These are phyloP conservation scores for Cancer borealis DNA, from an alignment of 2,888 invertebrate species.

Conservation along the genomic window DNA sequence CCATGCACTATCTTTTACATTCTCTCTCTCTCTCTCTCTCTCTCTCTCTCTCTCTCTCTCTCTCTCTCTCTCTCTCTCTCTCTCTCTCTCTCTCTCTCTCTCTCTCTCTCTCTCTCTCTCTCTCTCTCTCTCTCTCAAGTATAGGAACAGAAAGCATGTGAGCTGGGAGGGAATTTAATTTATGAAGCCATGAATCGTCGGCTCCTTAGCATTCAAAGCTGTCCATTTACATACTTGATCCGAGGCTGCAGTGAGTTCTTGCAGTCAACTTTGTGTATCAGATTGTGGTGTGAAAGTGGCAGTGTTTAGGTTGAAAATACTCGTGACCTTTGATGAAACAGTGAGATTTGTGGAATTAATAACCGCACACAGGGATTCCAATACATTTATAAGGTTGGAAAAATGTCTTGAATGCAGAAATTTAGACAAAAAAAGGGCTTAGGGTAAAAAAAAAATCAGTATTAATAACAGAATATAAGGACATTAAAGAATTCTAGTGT, in stretches of 20 bases:
- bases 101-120: slow-evolving; percentile 49
- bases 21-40: slow-evolving; percentile 36
- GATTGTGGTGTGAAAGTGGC: background rate
- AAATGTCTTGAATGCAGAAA: background rate
- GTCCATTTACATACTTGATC: slow-evolving; percentile 30
- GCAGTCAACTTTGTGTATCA: background rate
- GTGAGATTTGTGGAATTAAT: background rate
- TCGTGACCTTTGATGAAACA: background rate
- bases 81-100: slow-evolving; percentile 40
- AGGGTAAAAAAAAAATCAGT: background rate
- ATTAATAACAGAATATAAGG: background rate
- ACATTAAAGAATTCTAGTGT: background rate
- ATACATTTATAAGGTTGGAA: background rate
- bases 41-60: slow-evolving; percentile 12
- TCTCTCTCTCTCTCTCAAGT: background rate
- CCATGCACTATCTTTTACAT: background rate
- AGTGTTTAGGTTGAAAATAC: background rate
- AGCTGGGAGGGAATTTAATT: background rate
- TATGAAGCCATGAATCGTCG: slow-evolving; percentile 36
- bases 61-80: slow-evolving; percentile 33
- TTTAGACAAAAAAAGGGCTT: background rate
- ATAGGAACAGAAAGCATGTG: background rate
- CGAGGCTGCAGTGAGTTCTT: background rate
- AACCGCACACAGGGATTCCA: background rate
- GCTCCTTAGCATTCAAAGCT: slow-evolving; percentile 41